phyloP scores from a whole-genome alignment of 2,888 invertebrate genomes.

The Lucinisca nassula region DNA sequence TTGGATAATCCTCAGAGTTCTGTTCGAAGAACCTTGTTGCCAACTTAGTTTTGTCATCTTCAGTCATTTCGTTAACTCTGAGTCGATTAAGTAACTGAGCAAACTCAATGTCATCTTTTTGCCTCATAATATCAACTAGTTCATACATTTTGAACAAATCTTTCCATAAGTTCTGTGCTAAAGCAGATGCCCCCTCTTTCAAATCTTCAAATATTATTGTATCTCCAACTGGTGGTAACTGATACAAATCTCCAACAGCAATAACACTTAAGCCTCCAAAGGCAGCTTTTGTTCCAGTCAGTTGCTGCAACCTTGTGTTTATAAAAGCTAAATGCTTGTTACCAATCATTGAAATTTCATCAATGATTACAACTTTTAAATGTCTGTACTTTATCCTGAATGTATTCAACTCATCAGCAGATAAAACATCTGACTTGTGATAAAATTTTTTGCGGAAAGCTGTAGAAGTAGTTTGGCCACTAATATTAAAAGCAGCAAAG shows the following conservation, averaged over 20 bases:
- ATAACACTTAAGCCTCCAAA: neutral
- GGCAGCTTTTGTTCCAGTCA: neutral
- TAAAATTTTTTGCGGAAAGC: neutral
- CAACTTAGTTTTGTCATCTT: neutral
- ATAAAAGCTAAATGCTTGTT: neutral
- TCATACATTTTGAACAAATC: neutral
- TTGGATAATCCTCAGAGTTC: neutral
- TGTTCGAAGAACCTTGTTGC: neutral
- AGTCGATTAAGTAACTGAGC: neutral
- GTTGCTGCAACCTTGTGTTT: neutral
- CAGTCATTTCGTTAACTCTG: neutral
- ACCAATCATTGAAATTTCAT: neutral
- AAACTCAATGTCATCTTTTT: neutral
- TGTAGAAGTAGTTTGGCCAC: neutral
- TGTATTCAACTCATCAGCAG: neutral
- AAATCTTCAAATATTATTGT: neutral
- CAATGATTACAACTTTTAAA: neutral
- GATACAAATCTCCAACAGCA: conserved; percentile 56
- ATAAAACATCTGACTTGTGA: neutral
- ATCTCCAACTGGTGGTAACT: conserved; percentile 44
- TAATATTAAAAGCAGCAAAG: neutral
- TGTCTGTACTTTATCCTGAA: neutral
- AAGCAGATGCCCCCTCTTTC: neutral
- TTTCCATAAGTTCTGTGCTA: neutral
- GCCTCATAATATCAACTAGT: conserved; percentile 26